These are phyloP conservation scores for Seira musarum DNA, from an alignment of 2,888 invertebrate species.

Conservation along the genomic window DNA sequence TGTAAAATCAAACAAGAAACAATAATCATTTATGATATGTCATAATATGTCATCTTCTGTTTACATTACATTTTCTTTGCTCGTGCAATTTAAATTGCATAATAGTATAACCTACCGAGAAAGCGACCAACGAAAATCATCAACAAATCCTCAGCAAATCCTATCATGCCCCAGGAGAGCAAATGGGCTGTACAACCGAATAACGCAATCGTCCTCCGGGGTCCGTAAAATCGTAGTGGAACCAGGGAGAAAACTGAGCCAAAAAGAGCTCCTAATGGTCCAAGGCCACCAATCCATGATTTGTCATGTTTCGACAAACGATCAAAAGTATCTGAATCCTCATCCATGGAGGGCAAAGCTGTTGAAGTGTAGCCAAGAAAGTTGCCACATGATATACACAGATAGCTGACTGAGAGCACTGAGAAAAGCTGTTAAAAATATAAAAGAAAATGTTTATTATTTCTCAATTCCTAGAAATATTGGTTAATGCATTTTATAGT, in stretches of 20 bases:
- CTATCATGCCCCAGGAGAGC: slow-evolving; percentile 58
- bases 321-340: slow-evolving; percentile 48
- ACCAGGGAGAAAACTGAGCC: slow-evolving; percentile 59
- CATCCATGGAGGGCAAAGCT: slow-evolving; percentile 64
- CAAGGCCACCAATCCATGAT: slow-evolving; percentile 67
- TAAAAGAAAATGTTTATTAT: not conserved
- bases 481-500: not conserved
- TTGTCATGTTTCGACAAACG: slow-evolving; percentile 57
- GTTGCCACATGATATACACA: slow-evolving; percentile 65
- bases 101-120: slow-evolving; percentile 48
- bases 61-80: no score
- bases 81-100: not conserved
- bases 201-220: slow-evolving; percentile 54
- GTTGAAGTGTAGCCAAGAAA: slow-evolving; percentile 66
- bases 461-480: not conserved
- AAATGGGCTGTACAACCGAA: slow-evolving; percentile 59
- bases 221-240: slow-evolving; percentile 54
- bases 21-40: no score
- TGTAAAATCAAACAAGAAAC: no score
- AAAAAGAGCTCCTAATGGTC: slow-evolving; percentile 63
- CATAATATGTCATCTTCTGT: not conserved
- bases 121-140: slow-evolving; percentile 63
- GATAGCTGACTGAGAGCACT: slow-evolving; percentile 54
- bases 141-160: slow-evolving; percentile 44
- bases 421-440: slow-evolving; percentile 53